Evolutionary conservation across 2,113 vertebrate species (phyloP).

Genomic region (Thymallus thymallus): DNA sequence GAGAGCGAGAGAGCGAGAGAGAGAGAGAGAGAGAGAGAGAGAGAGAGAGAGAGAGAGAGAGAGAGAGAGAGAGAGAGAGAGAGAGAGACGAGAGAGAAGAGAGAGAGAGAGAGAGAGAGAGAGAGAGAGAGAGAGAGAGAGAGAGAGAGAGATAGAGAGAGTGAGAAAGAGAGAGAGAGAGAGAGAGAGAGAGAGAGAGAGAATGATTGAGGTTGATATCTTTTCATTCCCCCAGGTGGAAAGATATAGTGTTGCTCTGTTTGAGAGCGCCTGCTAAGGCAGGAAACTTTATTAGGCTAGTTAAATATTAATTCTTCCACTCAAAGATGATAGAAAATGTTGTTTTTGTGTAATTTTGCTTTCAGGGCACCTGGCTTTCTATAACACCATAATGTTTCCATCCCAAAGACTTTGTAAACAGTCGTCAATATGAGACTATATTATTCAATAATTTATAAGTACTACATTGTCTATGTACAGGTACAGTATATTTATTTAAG

Average conservation of each 20-base stretch:
- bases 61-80: no score
- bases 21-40: no score
- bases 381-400: neutral
- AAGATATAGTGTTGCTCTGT: conserved; percentile 77
- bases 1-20: no score
- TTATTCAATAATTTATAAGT: no score
- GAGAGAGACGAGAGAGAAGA: no score
- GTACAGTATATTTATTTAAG: no score
- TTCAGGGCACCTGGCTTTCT: conserved; percentile 12
- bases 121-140: conserved; percentile 3
- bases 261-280: conserved; percentile 84
- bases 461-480: no score
- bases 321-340: conserved; percentile 82
- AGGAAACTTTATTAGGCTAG: conserved; percentile 89
- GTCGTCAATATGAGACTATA: no score
- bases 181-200: conserved; percentile 42
- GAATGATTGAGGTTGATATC: conserved; percentile 37
- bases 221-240: conserved; percentile 75
- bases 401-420: neutral
- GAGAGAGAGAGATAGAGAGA: conserved; percentile 2
- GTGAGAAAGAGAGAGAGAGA: no score
- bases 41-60: no score
- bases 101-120: neutral
- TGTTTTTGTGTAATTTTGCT: conserved; percentile 76
- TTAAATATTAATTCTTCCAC: conserved; percentile 92